Percentiles rank a stretch among this genome's conserved stretches.
These are phyloP conservation scores for Sebastes miniatus DNA, from an alignment of 2,797 vertebrate species.

Conservation along the genomic window DNA sequence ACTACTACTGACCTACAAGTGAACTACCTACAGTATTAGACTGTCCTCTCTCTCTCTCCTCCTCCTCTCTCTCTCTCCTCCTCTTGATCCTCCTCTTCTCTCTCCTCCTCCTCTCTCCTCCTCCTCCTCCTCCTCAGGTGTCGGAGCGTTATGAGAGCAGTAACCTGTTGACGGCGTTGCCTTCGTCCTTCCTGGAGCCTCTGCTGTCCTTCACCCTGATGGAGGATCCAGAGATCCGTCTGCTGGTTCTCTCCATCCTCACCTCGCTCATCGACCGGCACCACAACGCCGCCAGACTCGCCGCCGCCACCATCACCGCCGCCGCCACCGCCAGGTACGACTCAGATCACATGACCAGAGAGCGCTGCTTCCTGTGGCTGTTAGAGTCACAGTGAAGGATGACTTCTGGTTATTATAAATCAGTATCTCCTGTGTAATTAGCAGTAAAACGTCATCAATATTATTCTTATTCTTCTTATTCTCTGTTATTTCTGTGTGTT, in stretches of 20 bases:
- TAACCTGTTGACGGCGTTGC: constrained; percentile 90
- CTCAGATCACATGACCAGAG: no score
- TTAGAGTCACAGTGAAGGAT: no score
- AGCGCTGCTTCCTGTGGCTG: no score
- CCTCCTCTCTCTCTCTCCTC: no score
- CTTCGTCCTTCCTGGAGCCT: constrained; percentile 89
- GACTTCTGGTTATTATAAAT: no score
- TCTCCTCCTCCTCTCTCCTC: background rate
- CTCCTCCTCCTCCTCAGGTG: constrained; percentile 54
- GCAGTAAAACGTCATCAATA: no score
- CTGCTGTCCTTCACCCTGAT: constrained; percentile 89
- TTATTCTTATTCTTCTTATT: no score
- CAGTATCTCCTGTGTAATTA: no score
- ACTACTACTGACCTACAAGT: no score
- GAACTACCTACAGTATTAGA: no score
- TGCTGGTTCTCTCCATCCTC: constrained; percentile 91
- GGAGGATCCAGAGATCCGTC: constrained; percentile 90
- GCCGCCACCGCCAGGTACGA: constrained; percentile 58
- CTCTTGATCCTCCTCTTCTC: no score
- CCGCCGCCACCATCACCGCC: constrained; percentile 58
- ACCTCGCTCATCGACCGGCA: constrained; percentile 89
- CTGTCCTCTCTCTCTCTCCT: no score
- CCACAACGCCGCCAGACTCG: constrained; percentile 82
- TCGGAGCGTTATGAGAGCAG: constrained; percentile 88
- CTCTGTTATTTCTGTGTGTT: background rate